Evolutionary conservation across 2,888 invertebrate species (phyloP).

Genomic region (Mythimna lalbum): DNA sequence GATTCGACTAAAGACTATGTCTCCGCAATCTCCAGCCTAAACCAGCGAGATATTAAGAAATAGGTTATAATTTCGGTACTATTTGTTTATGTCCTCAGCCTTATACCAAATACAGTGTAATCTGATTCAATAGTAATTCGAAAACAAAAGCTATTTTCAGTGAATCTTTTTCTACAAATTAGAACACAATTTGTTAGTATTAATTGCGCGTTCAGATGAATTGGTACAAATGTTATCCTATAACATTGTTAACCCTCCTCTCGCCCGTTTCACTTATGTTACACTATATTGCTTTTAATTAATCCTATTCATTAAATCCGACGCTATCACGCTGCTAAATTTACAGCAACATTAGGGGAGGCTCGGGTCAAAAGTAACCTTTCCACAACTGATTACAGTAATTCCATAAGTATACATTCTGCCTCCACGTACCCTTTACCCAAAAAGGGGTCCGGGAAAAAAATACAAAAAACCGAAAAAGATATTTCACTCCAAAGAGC

Average conservation of each 20-base stretch:
- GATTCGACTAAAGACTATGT: too few species aligned
- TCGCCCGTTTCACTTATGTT: constrained; percentile 45
- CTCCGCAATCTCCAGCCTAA: too few species aligned
- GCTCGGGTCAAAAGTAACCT: constrained; percentile 62
- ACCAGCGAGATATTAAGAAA: too few species aligned
- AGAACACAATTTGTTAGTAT: neutral
- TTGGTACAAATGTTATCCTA: constrained; percentile 10
- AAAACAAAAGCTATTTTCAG: neutral
- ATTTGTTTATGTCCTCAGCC: neutral
- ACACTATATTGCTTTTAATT: constrained; percentile 62
- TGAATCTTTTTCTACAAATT: neutral
- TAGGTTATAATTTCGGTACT: neutral
- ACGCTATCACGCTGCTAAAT: constrained; percentile 55
- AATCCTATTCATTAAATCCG: constrained; percentile 65
- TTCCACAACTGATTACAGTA: constrained; percentile 68
- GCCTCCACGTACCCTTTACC: constrained; percentile 56
- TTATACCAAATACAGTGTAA: neutral
- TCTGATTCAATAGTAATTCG: neutral
- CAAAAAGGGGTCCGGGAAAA: constrained; percentile 64
- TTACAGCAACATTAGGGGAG: constrained; percentile 56
- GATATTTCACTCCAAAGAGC: constrained; percentile 84
- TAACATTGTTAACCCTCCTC: constrained; percentile 17
- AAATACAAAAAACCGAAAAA: constrained; percentile 77
- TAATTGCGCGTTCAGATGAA: constrained; percentile 19
- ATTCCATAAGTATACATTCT: constrained; percentile 64